phyloP scores from a whole-genome alignment of 1,140 invertebrate genomes.

The Drosophila grimshawi region DNA sequence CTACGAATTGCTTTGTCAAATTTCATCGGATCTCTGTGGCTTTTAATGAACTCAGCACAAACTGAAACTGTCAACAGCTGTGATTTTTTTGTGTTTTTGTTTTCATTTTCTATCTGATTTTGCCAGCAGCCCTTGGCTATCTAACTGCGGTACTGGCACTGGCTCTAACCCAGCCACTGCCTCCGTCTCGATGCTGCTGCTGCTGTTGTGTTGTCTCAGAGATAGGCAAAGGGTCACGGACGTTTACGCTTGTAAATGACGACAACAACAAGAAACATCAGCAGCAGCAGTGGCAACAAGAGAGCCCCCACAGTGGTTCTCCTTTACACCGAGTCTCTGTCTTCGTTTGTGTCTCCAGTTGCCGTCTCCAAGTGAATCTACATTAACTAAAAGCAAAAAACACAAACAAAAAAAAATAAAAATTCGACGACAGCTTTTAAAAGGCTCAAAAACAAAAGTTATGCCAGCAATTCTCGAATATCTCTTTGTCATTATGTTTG shows the following conservation, averaged over 20 bases:
- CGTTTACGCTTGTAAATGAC: slow-evolving; percentile 80
- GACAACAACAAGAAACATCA: slow-evolving; percentile 41
- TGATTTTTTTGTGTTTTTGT: slow-evolving; percentile 22
- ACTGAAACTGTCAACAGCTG: slow-evolving; percentile 51
- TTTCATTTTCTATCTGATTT: slow-evolving; percentile 27
- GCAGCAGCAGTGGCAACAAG: slow-evolving; percentile 18
- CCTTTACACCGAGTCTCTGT: slow-evolving; percentile 36
- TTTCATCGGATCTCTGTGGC: slow-evolving; percentile 38
- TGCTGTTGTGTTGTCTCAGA: slow-evolving; percentile 43
- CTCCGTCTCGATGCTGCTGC: slow-evolving; percentile 19
- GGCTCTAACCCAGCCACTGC: slow-evolving; percentile 11
- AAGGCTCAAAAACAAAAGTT: slow-evolving; percentile 49
- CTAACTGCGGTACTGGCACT: not conserved
- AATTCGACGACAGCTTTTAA: slow-evolving; percentile 57
- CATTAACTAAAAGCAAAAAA: not conserved
- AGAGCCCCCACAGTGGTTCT: slow-evolving; percentile 42
- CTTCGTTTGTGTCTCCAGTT: slow-evolving; percentile 19
- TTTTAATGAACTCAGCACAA: slow-evolving; percentile 54
- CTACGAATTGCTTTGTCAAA: slow-evolving; percentile 9
- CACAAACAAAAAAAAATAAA: slow-evolving; percentile 33
- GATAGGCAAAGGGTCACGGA: slow-evolving; percentile 77
- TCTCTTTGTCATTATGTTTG: slow-evolving; percentile 19
- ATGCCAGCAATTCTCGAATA: slow-evolving; percentile 41
- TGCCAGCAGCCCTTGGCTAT: slow-evolving; percentile 1
- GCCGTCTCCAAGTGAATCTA: slow-evolving; percentile 38